Conservation (phyloP, 2,797 vertebrate species). For the Phataginus tricuspis region DNA sequence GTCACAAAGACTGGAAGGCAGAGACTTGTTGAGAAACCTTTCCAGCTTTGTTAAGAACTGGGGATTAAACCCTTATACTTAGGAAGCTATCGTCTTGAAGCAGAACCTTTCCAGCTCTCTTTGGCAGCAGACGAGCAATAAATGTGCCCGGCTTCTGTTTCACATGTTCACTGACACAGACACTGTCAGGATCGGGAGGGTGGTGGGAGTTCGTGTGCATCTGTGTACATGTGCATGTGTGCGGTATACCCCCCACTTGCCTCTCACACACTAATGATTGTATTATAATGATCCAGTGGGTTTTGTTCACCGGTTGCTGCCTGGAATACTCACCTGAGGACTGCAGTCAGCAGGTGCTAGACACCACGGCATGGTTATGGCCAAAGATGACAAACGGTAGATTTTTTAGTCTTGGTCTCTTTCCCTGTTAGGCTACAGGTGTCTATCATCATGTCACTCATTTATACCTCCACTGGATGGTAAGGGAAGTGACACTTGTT, state of each 20-base stretch:
- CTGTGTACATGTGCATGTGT: rapidly evolving
- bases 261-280: not conserved
- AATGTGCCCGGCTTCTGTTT: not conserved
- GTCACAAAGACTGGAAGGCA: not conserved
- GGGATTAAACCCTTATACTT: not conserved
- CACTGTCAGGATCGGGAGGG: not conserved
- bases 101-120: not conserved
- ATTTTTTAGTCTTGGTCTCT: not conserved
- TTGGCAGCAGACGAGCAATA: not conserved
- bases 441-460: not conserved
- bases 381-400: not conserved
- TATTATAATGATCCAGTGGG: not conserved
- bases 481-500: not conserved
- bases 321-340: not conserved
- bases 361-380: not conserved
- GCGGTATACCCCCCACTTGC: not conserved
- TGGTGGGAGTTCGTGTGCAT: not conserved
- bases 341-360: not conserved
- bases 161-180: not conserved
- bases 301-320: not conserved
- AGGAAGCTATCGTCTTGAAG: not conserved
- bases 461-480: not conserved
- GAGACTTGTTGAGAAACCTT: not conserved
- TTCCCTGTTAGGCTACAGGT: not conserved
- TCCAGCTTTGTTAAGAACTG: not conserved